phyloP scores from a whole-genome alignment of 2,797 vertebrate genomes.

The Galagoides demidoff region DNA sequence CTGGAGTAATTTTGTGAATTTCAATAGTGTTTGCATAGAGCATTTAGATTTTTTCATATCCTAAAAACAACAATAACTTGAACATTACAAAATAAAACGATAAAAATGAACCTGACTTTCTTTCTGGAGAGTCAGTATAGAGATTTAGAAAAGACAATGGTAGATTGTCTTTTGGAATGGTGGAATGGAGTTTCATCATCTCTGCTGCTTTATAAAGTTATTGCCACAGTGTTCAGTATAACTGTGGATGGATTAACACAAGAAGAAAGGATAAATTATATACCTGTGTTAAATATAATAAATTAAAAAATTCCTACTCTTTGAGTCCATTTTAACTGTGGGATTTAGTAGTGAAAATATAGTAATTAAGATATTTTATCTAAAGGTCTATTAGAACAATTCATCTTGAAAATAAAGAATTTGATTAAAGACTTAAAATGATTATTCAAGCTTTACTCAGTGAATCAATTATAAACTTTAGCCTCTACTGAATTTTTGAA shows the following conservation, averaged over 20 bases:
- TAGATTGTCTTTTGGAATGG: no score
- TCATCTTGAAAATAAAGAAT: background rate
- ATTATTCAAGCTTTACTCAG: constrained; percentile 50
- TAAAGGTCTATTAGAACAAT: background rate
- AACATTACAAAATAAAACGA: constrained; percentile 35
- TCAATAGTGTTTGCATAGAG: constrained; percentile 10
- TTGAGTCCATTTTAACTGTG: background rate
- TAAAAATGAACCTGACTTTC: background rate
- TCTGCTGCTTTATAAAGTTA: background rate
- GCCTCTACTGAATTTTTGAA: constrained; percentile 37
- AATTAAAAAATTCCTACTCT: constrained; percentile 45
- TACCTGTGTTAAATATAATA: background rate
- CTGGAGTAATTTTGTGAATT: constrained; percentile 53
- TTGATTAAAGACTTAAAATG: constrained; percentile 27
- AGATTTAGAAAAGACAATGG: background rate
- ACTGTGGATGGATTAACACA: background rate
- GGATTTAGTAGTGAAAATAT: background rate
- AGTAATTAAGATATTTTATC: background rate
- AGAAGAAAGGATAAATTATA: background rate
- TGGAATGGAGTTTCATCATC: constrained; percentile 9
- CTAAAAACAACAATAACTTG: background rate
- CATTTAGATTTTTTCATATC: constrained; percentile 38
- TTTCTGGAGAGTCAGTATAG: background rate
- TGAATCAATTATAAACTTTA: constrained; percentile 59
- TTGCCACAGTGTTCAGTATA: background rate